Evolutionary conservation across 2,797 vertebrate species (phyloP), one percentile per base, ranked within the genome.

Genomic region (Lycodopsis pacificus): DNA sequence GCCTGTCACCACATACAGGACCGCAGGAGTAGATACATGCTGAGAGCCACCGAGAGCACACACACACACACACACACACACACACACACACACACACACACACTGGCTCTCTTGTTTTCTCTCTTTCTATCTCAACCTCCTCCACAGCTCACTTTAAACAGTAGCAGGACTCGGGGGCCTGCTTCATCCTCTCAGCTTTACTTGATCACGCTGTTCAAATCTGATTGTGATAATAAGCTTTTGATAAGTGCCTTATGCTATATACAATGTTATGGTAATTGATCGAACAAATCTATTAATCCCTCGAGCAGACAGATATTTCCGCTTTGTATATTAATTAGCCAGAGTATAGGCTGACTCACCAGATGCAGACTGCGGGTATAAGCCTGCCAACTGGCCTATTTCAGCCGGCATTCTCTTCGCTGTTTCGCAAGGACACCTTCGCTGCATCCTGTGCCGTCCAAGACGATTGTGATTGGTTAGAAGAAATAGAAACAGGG

Each of bases 1-100:
- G 82, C 79, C 88, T 94, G 90, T 93, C 91, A 92, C 84, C 85
- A 77, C 83, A 82, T 76, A 80, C 86, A 88, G 86, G 77, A 93
- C 85, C 40, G 19, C 82, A 76, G 84, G 83, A 90, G 80, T 40
- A 86, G 87, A 89, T 79, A 84, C 86, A 91, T 46, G 79, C 87
- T 84, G 84, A 69, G 57, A 77, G 83, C 51, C 42, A 78, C 87
- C 83, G 84, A 69, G 57, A 76, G 83, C 48, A n/a, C 54, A 72
- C 40, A 57, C 46, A 73, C 79, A 68, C 62, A n/a, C 54, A 72
- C 40, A 57, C 46, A 73, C 79, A 69, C 63, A 30, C 56, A 73
- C 46, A 73, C 79, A 68, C 62, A n/a, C 54, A 72, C 40, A 57
- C 46, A 73, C 79, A 69, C 63, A 30, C 56, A 73, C 58, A n/a